Evolutionary conservation across 2,888 invertebrate genomes (phyloP).

Genomic region (Gari tellinella): DNA sequence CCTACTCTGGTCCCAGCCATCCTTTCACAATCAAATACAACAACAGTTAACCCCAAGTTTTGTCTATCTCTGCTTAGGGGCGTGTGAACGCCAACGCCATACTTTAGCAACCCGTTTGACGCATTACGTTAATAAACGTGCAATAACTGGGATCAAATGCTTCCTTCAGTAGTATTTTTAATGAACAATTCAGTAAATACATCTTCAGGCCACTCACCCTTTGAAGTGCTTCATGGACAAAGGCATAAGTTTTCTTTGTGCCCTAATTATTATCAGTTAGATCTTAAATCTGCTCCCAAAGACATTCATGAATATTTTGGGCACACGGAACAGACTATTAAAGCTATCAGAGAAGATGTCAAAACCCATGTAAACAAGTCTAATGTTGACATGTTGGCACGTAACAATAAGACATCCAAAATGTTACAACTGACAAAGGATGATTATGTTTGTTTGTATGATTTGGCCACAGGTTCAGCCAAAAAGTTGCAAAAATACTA

Average conservation of each 20-base stretch:
- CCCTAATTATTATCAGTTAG: no score
- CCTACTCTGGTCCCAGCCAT: no score
- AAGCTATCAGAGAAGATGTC: conserved; percentile 11
- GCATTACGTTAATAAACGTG: conserved; percentile 36
- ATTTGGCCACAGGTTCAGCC: conserved; percentile 35
- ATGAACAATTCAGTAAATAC: conserved; percentile 48
- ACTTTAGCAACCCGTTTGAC: conserved; percentile 42
- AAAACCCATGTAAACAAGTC: conserved; percentile 11
- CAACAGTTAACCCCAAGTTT: conserved; percentile 48
- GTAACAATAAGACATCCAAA: conserved; percentile 16
- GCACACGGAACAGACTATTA: conserved; percentile 5
- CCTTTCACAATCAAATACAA: no score
- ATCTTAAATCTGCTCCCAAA: conserved; percentile 8
- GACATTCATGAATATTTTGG: conserved; percentile 11
- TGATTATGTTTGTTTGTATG: conserved; percentile 54
- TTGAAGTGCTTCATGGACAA: conserved; percentile 43
- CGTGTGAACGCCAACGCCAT: conserved; percentile 29
- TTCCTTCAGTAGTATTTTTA: conserved; percentile 34
- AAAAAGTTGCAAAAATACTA: conserved; percentile 47
- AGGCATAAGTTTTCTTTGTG: conserved; percentile 46
- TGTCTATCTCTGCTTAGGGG: conserved; percentile 33
- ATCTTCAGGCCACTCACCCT: conserved; percentile 44
- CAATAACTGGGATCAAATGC: conserved; percentile 32
- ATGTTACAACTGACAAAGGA: conserved; percentile 25
- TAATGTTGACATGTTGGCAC: conserved; percentile 16